Conservation (phyloP, 2,113 vertebrate species). For the Tenebrosternarchus preto region DNA sequence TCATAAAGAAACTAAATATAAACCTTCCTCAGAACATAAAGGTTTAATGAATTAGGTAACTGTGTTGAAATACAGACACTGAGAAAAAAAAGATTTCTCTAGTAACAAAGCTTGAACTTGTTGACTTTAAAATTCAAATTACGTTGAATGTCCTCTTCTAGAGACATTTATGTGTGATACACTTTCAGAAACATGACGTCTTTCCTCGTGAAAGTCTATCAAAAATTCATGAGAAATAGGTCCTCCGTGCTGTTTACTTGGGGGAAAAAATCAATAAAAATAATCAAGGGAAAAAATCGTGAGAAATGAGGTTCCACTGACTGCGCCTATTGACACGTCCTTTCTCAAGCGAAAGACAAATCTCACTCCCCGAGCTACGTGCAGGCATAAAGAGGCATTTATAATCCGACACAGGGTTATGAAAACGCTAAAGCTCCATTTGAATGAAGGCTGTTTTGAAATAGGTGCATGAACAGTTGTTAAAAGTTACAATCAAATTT, state of each 20-base stretch:
- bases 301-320: slow-evolving; percentile 25
- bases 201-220: slow-evolving; percentile 32
- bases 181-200: slow-evolving; percentile 83
- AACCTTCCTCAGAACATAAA: too few relatives aligned
- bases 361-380: not conserved
- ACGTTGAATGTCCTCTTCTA: slow-evolving; percentile 43
- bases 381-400: slow-evolving; percentile 17
- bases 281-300: slow-evolving; percentile 31
- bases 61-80: too few relatives aligned
- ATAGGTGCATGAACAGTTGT: too few relatives aligned
- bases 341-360: slow-evolving; percentile 35
- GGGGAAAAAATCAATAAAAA: slow-evolving; percentile 37
- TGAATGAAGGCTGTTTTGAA: too few relatives aligned
- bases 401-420: not conserved
- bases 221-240: slow-evolving; percentile 43
- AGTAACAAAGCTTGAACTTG: too few relatives aligned
- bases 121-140: too few relatives aligned
- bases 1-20: too few relatives aligned
- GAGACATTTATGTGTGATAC: slow-evolving; percentile 81
- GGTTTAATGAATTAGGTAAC: too few relatives aligned
- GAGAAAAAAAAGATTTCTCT: too few relatives aligned
- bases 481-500: too few relatives aligned
- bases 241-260: slow-evolving; percentile 30
- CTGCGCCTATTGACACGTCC: slow-evolving; percentile 44
- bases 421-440: not conserved